Evolutionary conservation across 1,140 invertebrate species (phyloP).

Genomic region (Hormaphis cornu): DNA sequence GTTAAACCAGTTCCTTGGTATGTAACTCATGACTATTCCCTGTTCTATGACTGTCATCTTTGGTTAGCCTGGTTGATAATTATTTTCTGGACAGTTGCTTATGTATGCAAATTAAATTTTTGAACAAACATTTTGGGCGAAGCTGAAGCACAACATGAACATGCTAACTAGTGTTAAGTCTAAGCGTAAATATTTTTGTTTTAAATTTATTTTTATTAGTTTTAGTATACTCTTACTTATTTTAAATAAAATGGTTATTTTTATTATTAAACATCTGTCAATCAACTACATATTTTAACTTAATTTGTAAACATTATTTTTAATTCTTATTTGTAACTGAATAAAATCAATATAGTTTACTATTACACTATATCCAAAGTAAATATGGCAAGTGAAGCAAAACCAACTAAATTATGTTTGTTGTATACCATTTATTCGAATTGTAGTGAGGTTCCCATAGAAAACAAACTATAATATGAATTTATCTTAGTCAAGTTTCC

Average conservation of each 20-base stretch:
- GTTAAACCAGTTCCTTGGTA: slow-evolving; percentile 65
- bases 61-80: slow-evolving; percentile 80
- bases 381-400: no score
- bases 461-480: no score
- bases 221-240: background rate
- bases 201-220: background rate
- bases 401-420: no score
- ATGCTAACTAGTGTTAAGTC: slow-evolving; percentile 43
- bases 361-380: no score
- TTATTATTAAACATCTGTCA: background rate
- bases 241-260: background rate
- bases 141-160: slow-evolving; percentile 76
- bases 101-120: slow-evolving; percentile 40
- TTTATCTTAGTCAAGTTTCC: no score
- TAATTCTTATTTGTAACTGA: no score
- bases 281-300: no score
- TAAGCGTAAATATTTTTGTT: slow-evolving; percentile 12
- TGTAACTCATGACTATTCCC: slow-evolving; percentile 56
- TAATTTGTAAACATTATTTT: no score
- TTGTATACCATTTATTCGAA: no score
- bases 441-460: no score
- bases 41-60: slow-evolving; percentile 77
- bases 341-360: no score
- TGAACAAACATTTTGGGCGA: slow-evolving; percentile 83
- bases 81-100: slow-evolving; percentile 39